Base-by-base conservation (phyloP, 2,113 vertebrate genomes). In the Axis porcinus region DNA sequence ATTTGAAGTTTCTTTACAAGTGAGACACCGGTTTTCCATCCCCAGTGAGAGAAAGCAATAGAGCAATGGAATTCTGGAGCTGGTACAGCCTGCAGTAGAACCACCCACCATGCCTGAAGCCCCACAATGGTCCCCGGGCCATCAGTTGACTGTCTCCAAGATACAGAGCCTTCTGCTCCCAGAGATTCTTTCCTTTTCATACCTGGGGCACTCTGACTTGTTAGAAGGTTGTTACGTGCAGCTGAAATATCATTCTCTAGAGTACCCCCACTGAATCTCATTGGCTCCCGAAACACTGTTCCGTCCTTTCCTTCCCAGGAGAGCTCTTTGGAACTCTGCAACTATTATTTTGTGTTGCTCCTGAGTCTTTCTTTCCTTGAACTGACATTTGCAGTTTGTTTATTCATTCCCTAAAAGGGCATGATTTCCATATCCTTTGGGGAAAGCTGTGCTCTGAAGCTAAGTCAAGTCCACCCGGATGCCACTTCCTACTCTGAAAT, bases 41-140 rank as follows among this genome's bases (percentile, higher is more conserved):
- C 40, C 64, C 40, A 19, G 12, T 1, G 43, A 76, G 14, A 87
- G 30, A 54, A 52, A 47, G 21, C 21, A 3, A n/a, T 4, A 43
- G 27, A 33, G 40, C 21, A 15, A 16, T 83, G 74, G 70, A 3
- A 25, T 52, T 15, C 47, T 45, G 76, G 28, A 7, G 8, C 7
- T 25, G 81, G 25, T 5, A 67, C 5, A 58, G 21, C 1, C 43
- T 33, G 5, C 40, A 25, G 21, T 12, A 25, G 17, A 3, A 6
- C 7, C 30, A 13, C 17, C 17, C 1, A 4, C 30, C 50, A 2
- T 28, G 30, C 40, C 62, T 30, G 45, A 23, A 5, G 47, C 0
- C 54, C 33, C 1, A 1, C 43, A 54, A 30, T 21, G 0, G 11
- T 12, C 1, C 23, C 13, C 0, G 9, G 3, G 17, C 13, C 43